These are phyloP conservation scores for Archips crataeganus DNA, from an alignment of 2,888 invertebrate species.

Conservation along the genomic window DNA sequence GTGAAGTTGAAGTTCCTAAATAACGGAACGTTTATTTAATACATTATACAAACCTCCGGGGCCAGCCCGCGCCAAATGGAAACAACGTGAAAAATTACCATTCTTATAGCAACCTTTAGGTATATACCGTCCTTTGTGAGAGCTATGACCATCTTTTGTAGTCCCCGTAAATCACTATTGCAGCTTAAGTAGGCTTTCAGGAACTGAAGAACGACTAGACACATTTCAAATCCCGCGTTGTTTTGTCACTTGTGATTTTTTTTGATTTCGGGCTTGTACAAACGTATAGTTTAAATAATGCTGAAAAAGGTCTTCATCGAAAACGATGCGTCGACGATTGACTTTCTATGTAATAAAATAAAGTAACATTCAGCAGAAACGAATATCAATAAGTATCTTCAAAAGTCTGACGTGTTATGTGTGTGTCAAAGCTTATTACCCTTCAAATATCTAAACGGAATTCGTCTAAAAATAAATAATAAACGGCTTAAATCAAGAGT, in stretches of 20 bases:
- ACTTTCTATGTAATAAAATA: conserved; percentile 5
- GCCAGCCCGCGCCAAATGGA: conserved; percentile 23
- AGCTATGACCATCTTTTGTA: conserved; percentile 22
- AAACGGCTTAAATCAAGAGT: conserved; percentile 54
- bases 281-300: neutral
- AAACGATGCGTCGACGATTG: neutral
- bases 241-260: neutral
- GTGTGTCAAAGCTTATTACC: neutral
- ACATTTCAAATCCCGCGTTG: neutral
- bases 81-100: conserved; percentile 40
- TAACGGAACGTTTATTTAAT: conserved; percentile 54
- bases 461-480: conserved; percentile 11
- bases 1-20: conserved; percentile 61
- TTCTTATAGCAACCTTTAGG: conserved; percentile 31
- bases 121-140: conserved; percentile 15
- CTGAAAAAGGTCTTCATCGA: neutral
- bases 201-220: neutral
- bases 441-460: conserved; percentile 1
- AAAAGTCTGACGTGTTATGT: neutral
- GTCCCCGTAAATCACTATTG: conserved; percentile 25
- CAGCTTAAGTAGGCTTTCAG: conserved; percentile 15
- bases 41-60: conserved; percentile 26
- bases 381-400: neutral
- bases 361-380: conserved; percentile 1
- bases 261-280: neutral